A percentile compares a stretch with the other conserved stretches of the same genome.
These are phyloP conservation scores for Megalops atlanticus DNA, from an alignment of 2,113 vertebrate genomes.

Conservation along the genomic window DNA sequence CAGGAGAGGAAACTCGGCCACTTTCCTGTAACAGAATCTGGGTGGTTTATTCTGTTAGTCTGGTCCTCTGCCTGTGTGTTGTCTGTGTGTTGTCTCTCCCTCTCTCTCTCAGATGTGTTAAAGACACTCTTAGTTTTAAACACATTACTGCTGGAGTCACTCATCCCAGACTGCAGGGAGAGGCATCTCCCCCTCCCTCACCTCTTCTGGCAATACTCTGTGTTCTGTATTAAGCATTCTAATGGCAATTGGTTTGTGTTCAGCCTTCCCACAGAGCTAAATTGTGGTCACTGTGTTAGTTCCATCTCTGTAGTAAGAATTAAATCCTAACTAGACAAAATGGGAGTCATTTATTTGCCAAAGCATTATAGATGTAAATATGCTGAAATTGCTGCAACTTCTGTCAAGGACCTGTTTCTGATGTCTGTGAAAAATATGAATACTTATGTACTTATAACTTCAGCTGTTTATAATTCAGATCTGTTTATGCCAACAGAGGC, in stretches of 20 bases:
- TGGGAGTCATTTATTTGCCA: no score
- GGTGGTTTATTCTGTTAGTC: slow-evolving; percentile 56
- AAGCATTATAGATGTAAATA: no score
- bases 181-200: not conserved
- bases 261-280: not conserved
- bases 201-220: not conserved
- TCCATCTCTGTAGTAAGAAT: not conserved
- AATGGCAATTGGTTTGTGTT: not conserved
- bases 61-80: slow-evolving; percentile 34
- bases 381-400: not conserved
- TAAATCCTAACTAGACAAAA: no score
- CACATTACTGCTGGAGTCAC: slow-evolving; percentile 7
- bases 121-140: slow-evolving; percentile 12
- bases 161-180: not conserved
- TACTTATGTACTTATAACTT: no score
- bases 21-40: slow-evolving; percentile 57
- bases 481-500: not conserved
- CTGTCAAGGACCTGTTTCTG: no score
- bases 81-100: slow-evolving; percentile 24
- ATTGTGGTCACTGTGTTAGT: not conserved
- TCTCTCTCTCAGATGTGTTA: slow-evolving; percentile 41
- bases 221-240: not conserved
- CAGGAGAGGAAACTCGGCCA: slow-evolving; percentile 37
- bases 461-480: no score
- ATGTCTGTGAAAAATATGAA: not conserved